Evolutionary conservation across 2,888 invertebrate genomes (phyloP), one percentile per base, ranked within the genome.

Genomic region (Pterostichus niger): DNA sequence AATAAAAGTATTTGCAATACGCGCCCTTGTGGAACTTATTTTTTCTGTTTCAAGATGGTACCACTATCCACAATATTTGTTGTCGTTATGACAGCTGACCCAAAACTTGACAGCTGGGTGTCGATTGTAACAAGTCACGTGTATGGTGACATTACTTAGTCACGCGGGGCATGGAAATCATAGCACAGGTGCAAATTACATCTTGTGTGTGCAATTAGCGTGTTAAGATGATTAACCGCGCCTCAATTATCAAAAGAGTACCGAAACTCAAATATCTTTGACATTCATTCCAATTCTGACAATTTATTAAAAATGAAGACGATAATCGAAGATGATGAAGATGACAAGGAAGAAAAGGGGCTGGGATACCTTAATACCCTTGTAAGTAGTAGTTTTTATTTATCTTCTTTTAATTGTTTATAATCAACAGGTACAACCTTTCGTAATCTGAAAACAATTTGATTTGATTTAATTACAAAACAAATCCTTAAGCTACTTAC

Each of bases 291-390:
- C 44, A 75, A 9, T 75, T 7, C 3, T 10, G 81, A 33, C 56
- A 24, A 15, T 10, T 40, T 33, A 13, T 15, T 7, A n/a, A 79
- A 64, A 61, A 79, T 61, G 79, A 79, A 11, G n/a, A 17, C 52
- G 10, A 24, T 56, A n/a, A 33, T 77, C 31, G 76, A 61, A 24
- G 64, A 17, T 11, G 61, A 31, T 35, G 82, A 82, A 10, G 81
- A 81, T 33, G 82, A 82, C 24, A 13, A n/a, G 9, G 82, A 76
- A 61, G 82, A 82, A 56, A 17, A 35, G n/a, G 82, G 82, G 31
- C 33, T 82, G 33, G 82, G 82, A 17, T 82, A 82, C 24, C 82
- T 61, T 49, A 82, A 82, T 33, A 82, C 82, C 24, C 76, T 82
- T 59, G 82, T 82, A 52, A 82, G 82, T 82, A 82, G 46, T 7